Evolutionary conservation across 2,888 invertebrate genomes (phyloP).

Genomic region (Rugalucina vietnamica): DNA sequence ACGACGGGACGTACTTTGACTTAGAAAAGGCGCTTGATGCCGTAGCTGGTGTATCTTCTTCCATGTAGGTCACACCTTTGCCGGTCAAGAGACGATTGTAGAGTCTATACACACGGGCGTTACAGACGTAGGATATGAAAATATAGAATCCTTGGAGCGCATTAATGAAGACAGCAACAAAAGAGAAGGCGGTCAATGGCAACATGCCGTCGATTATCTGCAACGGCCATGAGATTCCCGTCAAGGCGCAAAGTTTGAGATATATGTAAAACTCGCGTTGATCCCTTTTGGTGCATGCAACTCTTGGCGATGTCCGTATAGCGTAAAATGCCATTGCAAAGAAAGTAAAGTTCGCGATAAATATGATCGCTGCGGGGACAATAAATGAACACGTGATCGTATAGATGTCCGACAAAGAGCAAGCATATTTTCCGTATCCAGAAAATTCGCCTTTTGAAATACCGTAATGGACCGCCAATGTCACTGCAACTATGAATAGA

Average conservation of each 20-base stretch:
- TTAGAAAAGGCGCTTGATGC: no score
- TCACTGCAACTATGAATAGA: slow-evolving; percentile 23
- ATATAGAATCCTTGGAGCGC: slow-evolving; percentile 71
- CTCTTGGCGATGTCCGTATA: slow-evolving; percentile 45
- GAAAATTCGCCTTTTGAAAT: slow-evolving; percentile 28
- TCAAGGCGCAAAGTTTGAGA: slow-evolving; percentile 67
- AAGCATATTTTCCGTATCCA: slow-evolving; percentile 58
- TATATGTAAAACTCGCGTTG: slow-evolving; percentile 64
- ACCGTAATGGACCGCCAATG: slow-evolving; percentile 17
- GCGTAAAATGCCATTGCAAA: slow-evolving; percentile 60
- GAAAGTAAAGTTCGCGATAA: slow-evolving; percentile 63
- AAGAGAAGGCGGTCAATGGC: slow-evolving; percentile 60
- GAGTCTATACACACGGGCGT: slow-evolving; percentile 60
- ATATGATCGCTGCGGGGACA: slow-evolving; percentile 57
- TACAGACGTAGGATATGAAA: slow-evolving; percentile 67
- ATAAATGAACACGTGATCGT: slow-evolving; percentile 61
- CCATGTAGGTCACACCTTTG: no score
- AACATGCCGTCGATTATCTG: slow-evolving; percentile 68
- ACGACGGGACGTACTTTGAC: no score
- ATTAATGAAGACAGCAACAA: slow-evolving; percentile 64
- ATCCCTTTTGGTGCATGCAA: slow-evolving; percentile 39
- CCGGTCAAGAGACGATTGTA: slow-evolving; percentile 42
- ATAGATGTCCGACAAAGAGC: slow-evolving; percentile 45
- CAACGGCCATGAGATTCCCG: slow-evolving; percentile 73
- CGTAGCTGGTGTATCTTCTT: no score